Conservation (phyloP, 2,888 invertebrate species). For the Nephrotoma guestfalica region DNA sequence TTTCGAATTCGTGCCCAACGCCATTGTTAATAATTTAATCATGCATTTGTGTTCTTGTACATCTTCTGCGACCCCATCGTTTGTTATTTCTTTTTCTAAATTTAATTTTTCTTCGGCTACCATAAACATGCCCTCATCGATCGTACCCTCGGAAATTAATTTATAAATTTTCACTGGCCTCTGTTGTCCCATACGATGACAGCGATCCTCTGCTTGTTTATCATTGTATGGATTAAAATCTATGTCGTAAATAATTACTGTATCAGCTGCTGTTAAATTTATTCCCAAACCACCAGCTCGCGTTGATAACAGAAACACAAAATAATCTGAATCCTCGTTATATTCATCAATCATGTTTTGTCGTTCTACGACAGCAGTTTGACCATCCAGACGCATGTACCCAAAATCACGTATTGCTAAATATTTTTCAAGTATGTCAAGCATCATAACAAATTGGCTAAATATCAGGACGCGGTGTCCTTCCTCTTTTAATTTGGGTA, state of each 20-base stretch:
- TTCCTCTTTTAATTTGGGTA: conserved; percentile 55
- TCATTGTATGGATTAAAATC: conserved; percentile 99
- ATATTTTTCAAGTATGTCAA: conserved; percentile 86
- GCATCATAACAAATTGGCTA: conserved; percentile 91
- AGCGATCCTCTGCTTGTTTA: conserved; percentile 90
- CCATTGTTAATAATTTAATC: conserved; percentile 62
- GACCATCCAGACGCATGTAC: conserved; percentile 78
- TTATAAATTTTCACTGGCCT: conserved; percentile 78
- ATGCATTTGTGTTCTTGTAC: conserved; percentile 63
- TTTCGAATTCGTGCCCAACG: conserved; percentile 42
- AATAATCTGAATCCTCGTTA: conserved; percentile 62
- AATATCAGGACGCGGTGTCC: conserved; percentile 82
- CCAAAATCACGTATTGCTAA: conserved; percentile 54
- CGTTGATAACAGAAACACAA: conserved; percentile 83
- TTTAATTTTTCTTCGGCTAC: conserved; percentile 84
- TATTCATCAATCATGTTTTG: conserved; percentile 84
- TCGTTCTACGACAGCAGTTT: conserved; percentile 71
- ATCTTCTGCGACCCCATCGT: conserved; percentile 46
- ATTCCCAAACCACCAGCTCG: conserved; percentile 93
- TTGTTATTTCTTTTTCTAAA: conserved; percentile 75
- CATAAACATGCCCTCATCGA: conserved; percentile 85
- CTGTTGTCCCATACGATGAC: conserved; percentile 61
- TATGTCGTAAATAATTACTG: conserved; percentile 91
- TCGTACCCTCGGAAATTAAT: conserved; percentile 69
- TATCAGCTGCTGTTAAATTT: conserved; percentile 87